Percentiles rank a stretch among this genome's conserved stretches.
These are phyloP conservation scores for Enteromius fasciolatus DNA, from an alignment of 2,797 vertebrate genomes.

Conservation along the genomic window DNA sequence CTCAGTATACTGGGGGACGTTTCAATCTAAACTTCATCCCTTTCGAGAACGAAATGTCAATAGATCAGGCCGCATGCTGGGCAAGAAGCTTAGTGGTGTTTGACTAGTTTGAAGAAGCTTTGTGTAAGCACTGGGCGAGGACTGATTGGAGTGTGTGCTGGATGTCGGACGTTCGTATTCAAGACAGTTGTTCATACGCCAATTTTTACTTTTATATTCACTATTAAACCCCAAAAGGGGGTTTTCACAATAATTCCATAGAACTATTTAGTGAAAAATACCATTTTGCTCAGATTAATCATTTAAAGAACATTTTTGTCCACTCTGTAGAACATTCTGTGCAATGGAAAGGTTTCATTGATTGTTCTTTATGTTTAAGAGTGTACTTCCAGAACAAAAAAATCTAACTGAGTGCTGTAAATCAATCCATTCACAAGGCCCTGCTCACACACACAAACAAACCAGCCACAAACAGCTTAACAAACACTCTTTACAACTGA, in stretches of 20 bases:
- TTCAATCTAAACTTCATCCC: constrained; percentile 42
- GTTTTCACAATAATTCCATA: not conserved
- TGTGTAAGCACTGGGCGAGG: constrained; percentile 28
- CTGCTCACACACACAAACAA: not conserved
- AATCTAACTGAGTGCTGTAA: constrained; percentile 11
- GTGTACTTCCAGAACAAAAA: not conserved
- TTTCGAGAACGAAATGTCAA: constrained; percentile 34
- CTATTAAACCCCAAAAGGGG: not conserved
- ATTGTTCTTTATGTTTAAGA: not conserved
- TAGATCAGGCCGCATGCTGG: constrained; percentile 32
- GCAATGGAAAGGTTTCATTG: not conserved
- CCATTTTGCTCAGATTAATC: not conserved
- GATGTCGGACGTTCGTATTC: constrained; percentile 13
- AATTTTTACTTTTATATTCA: not conserved
- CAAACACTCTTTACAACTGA: constrained; percentile 5
- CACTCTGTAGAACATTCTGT: not conserved
- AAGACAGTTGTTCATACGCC: constrained; percentile 31
- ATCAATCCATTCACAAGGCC: not conserved
- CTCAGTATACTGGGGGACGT: constrained; percentile 35
- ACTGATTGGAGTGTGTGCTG: constrained; percentile 19
- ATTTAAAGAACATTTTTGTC: not conserved
- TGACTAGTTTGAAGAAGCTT: constrained; percentile 43
- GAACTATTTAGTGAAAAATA: not conserved
- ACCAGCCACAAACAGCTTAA: constrained; percentile 2
- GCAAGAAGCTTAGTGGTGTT: constrained; percentile 37